phyloP scores from a whole-genome alignment of 53 echinoderm and acorn worm species.

The Luidia sarsii region DNA sequence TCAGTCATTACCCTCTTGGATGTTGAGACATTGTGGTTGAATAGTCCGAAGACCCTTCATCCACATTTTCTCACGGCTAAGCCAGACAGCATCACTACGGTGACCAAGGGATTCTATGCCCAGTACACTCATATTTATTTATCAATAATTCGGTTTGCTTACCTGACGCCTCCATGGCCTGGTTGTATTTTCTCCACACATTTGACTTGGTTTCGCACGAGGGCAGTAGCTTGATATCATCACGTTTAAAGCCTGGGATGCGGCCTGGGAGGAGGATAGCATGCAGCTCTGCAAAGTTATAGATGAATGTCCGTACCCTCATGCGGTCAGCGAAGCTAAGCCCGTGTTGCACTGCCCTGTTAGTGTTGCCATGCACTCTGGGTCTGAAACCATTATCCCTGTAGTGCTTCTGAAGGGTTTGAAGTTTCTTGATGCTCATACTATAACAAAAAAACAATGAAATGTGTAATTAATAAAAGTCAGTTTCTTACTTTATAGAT shows the following conservation, averaged over 20 bases:
- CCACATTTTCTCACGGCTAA: too few species aligned
- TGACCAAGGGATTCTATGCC: too few species aligned
- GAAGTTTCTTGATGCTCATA: constrained; percentile 16
- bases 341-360: background rate
- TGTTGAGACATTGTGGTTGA: too few species aligned
- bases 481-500: too few species aligned
- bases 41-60: too few species aligned
- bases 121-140: too few species aligned
- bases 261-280: constrained; percentile 19
- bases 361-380: background rate
- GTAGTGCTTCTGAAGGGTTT: constrained; percentile 14
- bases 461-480: too few species aligned
- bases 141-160: too few species aligned
- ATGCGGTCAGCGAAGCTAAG: background rate
- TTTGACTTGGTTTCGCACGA: constrained; percentile 16
- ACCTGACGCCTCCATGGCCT: constrained; percentile 8
- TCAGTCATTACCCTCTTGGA: too few species aligned
- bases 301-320: background rate
- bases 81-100: too few species aligned
- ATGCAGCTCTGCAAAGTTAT: constrained; percentile 15
- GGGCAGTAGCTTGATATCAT: constrained; percentile 11
- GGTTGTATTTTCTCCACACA: constrained; percentile 13
- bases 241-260: constrained; percentile 8
- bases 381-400: background rate
- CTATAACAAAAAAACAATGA: background rate